Percentiles rank a stretch among this genome's conserved stretches.
These are phyloP conservation scores for Pteromalus puparum DNA, from an alignment of 1,140 invertebrate species.

Conservation along the genomic window DNA sequence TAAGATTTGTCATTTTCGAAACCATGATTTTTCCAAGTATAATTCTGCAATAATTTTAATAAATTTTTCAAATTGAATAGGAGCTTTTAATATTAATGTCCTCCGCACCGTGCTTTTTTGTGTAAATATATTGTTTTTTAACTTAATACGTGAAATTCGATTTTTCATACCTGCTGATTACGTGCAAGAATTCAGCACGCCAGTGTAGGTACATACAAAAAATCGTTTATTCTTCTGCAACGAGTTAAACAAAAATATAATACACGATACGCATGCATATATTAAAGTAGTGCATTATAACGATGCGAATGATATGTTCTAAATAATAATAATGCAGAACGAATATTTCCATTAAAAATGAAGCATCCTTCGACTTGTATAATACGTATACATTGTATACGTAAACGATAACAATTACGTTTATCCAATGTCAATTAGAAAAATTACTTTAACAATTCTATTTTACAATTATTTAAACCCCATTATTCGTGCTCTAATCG, in stretches of 20 bases:
- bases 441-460: slow-evolving; percentile 48
- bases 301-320: slow-evolving; percentile 4
- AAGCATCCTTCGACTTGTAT: slow-evolving; percentile 13
- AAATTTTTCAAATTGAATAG: not conserved
- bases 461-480: slow-evolving; percentile 34
- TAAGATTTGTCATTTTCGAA: slow-evolving; percentile 24
- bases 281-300: not conserved
- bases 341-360: slow-evolving; percentile 35
- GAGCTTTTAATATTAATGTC: not conserved
- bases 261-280: too few relatives aligned
- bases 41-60: slow-evolving; percentile 36
- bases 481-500: slow-evolving; percentile 67
- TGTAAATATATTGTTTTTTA: not conserved
- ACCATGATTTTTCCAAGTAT: not conserved
- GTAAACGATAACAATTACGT: slow-evolving; percentile 46
- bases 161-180: not conserved
- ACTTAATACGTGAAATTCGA: not conserved
- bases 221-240: too few relatives aligned
- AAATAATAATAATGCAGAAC: not conserved
- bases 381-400: slow-evolving; percentile 49
- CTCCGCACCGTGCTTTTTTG: not conserved
- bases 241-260: not conserved
- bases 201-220: too few relatives aligned
- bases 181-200: too few relatives aligned
- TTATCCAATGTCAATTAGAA: slow-evolving; percentile 33